Base-by-base conservation (phyloP, 2,797 vertebrate genomes). In the Mus caroli region DNA sequence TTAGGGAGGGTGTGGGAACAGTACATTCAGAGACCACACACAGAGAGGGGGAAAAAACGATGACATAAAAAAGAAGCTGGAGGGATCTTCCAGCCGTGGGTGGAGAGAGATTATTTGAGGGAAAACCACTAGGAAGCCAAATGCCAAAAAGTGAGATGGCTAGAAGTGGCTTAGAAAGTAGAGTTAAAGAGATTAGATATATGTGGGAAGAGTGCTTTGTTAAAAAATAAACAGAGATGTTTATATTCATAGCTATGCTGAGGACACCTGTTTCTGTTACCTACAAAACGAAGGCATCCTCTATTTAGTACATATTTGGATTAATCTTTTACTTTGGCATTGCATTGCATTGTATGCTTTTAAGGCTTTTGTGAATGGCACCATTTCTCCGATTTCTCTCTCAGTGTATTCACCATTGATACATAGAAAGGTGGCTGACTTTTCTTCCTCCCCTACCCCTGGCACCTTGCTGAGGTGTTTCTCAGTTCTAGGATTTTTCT, bases 281-380 rank as follows among this genome's bases (percentile, higher is more conserved):
- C 0, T 78, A 6, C 64, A 54, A 82, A 92, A 77, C 5, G 20
- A 56, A 37, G 3, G 0, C 28, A 85, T 34, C 12, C 88, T 94
- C 64, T 83, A 34, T 62, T 96, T 94, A 52, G 83, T 52, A 67
- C 22, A 28, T 34, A 62, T 92, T 80, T 94, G n/a, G 20, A 69
- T 73, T 58, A 85, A 22, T 40, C n/a, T 77, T 78, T 86, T 46
- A 60, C 43, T 82, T 91, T 83, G 62, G 43, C 31, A 24, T 26
- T 52, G 28, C 4, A n/a, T 52, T n/a, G 31, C 50, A 13, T 15
- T n/a, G 6, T 64, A 31, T 24, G 31, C 50, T 52, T 69, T 69
- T 9, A 52, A 67, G 62, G 3, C 19, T 67, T n/a, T n/a, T 50
- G 43, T 50, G 43, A 20, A 24, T 52, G 60, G 43, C 19, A n/a